phyloP scores from a whole-genome alignment of 2,797 vertebrate species.

The Pristis pectinata region DNA sequence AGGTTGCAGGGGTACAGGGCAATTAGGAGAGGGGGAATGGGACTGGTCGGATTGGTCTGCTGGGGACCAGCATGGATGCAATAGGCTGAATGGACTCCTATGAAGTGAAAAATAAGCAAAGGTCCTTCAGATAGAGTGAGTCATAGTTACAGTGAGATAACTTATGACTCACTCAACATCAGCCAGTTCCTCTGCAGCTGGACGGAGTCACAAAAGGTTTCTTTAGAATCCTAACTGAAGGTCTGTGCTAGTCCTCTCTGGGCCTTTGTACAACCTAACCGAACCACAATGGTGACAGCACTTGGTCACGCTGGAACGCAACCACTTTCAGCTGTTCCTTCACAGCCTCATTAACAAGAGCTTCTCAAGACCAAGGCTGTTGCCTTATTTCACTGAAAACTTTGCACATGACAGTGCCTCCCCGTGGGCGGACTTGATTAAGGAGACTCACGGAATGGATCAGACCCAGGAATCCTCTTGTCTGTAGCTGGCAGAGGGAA shows the following conservation, averaged over 20 bases:
- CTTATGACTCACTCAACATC: not conserved
- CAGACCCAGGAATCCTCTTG: not conserved
- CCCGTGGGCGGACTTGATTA: not conserved
- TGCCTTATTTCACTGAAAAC: not conserved
- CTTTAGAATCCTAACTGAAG: not conserved
- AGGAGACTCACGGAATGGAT: not conserved
- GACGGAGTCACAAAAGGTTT: not conserved
- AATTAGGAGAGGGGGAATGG: too few relatives aligned
- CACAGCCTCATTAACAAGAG: not conserved
- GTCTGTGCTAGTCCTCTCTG: not conserved
- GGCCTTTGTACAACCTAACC: not conserved
- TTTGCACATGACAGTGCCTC: not conserved
- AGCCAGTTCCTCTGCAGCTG: not conserved
- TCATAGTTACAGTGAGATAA: not conserved
- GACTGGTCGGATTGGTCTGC: too few relatives aligned
- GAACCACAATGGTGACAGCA: not conserved
- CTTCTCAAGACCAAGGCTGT: not conserved
- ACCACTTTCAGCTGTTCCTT: not conserved
- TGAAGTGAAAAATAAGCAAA: too few relatives aligned
- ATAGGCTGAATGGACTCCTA: too few relatives aligned
- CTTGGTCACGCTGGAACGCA: not conserved
- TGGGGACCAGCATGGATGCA: too few relatives aligned
- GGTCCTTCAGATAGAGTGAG: not conserved
- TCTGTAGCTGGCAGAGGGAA: not conserved
- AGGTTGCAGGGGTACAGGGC: too few relatives aligned